phyloP scores from a whole-genome alignment of 2,888 invertebrate species.

The Opisthograptis luteolata region DNA sequence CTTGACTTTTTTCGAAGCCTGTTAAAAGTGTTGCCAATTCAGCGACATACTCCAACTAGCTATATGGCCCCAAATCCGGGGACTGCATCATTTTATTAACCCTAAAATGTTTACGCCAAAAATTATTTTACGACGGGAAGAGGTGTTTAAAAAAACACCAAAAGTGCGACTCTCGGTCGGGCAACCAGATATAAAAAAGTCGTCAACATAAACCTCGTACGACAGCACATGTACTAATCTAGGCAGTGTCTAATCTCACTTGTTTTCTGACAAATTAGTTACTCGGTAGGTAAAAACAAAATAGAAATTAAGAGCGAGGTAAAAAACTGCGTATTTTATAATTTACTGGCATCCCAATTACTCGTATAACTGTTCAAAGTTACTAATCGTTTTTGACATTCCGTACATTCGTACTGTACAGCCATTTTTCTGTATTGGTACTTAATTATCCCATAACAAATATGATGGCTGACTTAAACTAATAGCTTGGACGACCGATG shows the following conservation, averaged over 20 bases:
- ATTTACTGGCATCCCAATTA: too few relatives aligned
- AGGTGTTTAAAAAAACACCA: constrained; percentile 49
- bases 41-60: constrained; percentile 32
- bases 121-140: constrained; percentile 56
- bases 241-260: not conserved
- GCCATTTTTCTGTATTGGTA: too few relatives aligned
- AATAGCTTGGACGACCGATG: too few relatives aligned
- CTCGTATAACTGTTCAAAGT: too few relatives aligned
- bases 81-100: constrained; percentile 60
- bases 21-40: constrained; percentile 29
- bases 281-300: too few relatives aligned
- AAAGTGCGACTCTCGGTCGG: constrained; percentile 41
- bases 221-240: constrained; percentile 8
- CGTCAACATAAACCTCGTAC: constrained; percentile 70
- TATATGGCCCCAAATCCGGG: constrained; percentile 41
- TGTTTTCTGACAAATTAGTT: not conserved
- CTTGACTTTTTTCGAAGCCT: too few relatives aligned
- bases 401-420: too few relatives aligned
- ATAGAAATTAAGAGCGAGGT: too few relatives aligned
- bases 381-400: too few relatives aligned
- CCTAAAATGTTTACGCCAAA: constrained; percentile 65
- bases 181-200: constrained; percentile 76
- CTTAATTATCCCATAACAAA: too few relatives aligned
- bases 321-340: too few relatives aligned
- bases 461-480: too few relatives aligned